Evolutionary conservation across 2,888 invertebrate genomes (phyloP).

Genomic region (Timema podura): DNA sequence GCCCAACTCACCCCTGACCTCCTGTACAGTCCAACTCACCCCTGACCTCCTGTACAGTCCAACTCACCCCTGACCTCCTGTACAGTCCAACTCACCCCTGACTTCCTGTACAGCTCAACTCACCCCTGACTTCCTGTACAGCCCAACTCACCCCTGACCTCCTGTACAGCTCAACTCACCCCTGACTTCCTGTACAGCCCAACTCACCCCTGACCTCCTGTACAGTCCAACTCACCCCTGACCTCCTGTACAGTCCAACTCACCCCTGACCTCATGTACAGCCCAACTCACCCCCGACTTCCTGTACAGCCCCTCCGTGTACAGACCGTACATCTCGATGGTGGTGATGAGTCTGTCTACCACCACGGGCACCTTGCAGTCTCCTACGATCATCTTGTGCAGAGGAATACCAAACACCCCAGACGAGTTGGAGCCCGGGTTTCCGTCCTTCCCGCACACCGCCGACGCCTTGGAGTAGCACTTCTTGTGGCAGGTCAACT

Average conservation of each 20-base stretch:
- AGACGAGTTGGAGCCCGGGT: constrained; percentile 36
- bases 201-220: no score
- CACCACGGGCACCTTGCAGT: constrained; percentile 79
- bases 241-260: no score
- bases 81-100: no score
- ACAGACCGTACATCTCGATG: constrained; percentile 87
- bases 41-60: no score
- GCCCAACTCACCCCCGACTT: constrained; percentile 76
- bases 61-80: no score
- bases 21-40: constrained; percentile 89
- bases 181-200: no score
- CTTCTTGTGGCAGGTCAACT: constrained; percentile 90
- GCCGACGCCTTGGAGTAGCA: constrained; percentile 72
- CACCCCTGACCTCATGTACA: no score
- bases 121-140: no score
- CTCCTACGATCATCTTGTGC: constrained; percentile 65
- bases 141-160: no score
- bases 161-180: no score
- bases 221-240: no score
- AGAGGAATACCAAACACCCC: constrained; percentile 82
- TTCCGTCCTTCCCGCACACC: constrained; percentile 49
- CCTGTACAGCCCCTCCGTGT: constrained; percentile 89
- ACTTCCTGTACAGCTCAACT: no score
- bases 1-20: constrained; percentile 78
- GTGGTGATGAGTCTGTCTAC: constrained; percentile 83